phyloP scores from a whole-genome alignment of 2,888 invertebrate genomes.

The Argyra leucocephala region DNA sequence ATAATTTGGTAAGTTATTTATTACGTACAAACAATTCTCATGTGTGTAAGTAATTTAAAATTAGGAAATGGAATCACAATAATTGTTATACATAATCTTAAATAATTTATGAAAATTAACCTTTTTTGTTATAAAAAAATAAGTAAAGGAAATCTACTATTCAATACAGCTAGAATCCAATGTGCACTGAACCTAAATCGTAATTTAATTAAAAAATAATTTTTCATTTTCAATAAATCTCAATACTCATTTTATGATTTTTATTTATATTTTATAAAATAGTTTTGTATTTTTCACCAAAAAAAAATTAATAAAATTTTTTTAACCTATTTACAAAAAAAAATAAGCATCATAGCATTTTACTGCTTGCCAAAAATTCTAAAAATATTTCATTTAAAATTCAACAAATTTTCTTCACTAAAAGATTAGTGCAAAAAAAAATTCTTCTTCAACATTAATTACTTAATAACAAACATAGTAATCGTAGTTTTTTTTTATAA shows the following conservation, averaged over 20 bases:
- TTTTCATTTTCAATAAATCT: not conserved
- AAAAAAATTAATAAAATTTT: not conserved
- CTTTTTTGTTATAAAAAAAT: too few relatives aligned
- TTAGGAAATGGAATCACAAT: too few relatives aligned
- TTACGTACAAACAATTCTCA: too few relatives aligned
- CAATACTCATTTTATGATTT: not conserved
- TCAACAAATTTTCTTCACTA: not conserved
- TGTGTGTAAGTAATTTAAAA: too few relatives aligned
- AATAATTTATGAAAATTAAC: too few relatives aligned
- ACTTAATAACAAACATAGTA: not conserved
- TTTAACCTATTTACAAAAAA: slow-evolving; percentile 5
- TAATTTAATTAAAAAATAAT: too few relatives aligned
- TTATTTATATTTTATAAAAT: not conserved
- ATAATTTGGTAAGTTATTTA: too few relatives aligned
- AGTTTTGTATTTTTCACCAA: slow-evolving; percentile 6
- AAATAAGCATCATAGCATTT: not conserved
- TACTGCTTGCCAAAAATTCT: not conserved
- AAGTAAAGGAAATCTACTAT: too few relatives aligned
- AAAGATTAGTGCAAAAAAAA: not conserved
- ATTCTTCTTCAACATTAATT: not conserved
- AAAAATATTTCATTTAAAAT: slow-evolving; percentile 3
- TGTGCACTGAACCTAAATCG: too few relatives aligned
- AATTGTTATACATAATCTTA: too few relatives aligned
- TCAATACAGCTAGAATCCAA: not conserved
- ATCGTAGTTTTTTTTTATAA: not conserved